phyloP scores from a whole-genome alignment of 2,797 vertebrate species.

The Spheniscus humboldti region DNA sequence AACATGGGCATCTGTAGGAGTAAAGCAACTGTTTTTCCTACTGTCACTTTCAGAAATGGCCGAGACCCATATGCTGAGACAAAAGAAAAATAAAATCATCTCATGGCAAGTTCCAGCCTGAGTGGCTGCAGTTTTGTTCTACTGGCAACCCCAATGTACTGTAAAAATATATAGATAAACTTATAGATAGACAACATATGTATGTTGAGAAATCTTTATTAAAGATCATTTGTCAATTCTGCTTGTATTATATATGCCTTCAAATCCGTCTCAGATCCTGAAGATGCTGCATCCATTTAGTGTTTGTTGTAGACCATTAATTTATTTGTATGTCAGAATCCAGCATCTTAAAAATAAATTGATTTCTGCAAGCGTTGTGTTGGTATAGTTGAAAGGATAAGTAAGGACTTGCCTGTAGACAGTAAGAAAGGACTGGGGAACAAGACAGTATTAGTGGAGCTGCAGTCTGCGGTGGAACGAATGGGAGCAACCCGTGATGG shows the following conservation, averaged over 20 bases:
- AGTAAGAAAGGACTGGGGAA: neutral
- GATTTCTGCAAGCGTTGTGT: constrained; percentile 34
- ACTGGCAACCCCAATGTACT: neutral
- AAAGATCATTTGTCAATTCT: neutral
- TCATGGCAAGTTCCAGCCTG: neutral
- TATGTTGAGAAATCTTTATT: neutral
- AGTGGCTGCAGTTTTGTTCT: neutral
- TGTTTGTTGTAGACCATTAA: constrained; percentile 5
- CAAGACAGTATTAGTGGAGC: neutral
- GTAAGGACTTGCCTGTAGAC: neutral
- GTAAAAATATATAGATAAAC: neutral
- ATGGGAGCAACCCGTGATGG: neutral
- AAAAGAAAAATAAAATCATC: neutral
- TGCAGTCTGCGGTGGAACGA: neutral
- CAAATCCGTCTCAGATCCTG: neutral
- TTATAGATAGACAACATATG: neutral
- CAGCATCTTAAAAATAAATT: constrained; percentile 39
- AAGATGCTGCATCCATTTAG: neutral
- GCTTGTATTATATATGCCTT: neutral
- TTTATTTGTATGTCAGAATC: constrained; percentile 27
- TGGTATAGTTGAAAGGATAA: constrained; percentile 25
- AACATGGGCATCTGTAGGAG: neutral
- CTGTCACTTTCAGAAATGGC: neutral
- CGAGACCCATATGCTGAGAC: neutral
- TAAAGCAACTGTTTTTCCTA: neutral